phyloP scores from a whole-genome alignment of 2,888 invertebrate genomes.

The Acleris cristana region DNA sequence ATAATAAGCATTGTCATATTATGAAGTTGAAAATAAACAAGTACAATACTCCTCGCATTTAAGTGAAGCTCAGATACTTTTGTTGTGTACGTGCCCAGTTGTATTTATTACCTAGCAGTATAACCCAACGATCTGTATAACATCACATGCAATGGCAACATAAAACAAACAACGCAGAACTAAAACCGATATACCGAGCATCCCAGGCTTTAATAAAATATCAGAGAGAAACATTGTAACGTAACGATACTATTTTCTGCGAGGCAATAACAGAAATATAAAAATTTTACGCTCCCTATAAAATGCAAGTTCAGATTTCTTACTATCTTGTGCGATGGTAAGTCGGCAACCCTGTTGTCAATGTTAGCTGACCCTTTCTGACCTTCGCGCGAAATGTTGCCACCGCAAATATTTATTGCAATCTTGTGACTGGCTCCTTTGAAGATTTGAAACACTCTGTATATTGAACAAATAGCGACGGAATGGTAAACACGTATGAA shows the following conservation, averaged over 20 bases:
- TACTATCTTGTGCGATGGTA: constrained; percentile 9
- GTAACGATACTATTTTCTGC: constrained; percentile 30
- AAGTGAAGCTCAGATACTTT: neutral
- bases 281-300: constrained; percentile 29
- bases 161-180: constrained; percentile 24
- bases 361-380: neutral
- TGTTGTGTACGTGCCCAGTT: neutral
- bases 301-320: constrained; percentile 35
- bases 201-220: constrained; percentile 31
- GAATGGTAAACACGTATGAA: neutral
- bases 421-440: neutral
- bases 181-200: constrained; percentile 23
- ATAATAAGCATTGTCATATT: no score
- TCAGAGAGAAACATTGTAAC: constrained; percentile 28
- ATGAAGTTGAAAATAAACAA: no score
- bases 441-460: neutral
- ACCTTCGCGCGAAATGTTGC: neutral
- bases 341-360: constrained; percentile 1
- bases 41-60: no score
- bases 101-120: constrained; percentile 2
- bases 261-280: constrained; percentile 35
- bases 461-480: neutral
- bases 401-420: neutral
- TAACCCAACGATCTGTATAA: constrained; percentile 6
- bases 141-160: constrained; percentile 1